A percentile compares a stretch with the other conserved stretches of the same genome.
These are phyloP conservation scores for Epinephelus lanceolatus DNA, from an alignment of 2,113 vertebrate genomes.

Conservation along the genomic window DNA sequence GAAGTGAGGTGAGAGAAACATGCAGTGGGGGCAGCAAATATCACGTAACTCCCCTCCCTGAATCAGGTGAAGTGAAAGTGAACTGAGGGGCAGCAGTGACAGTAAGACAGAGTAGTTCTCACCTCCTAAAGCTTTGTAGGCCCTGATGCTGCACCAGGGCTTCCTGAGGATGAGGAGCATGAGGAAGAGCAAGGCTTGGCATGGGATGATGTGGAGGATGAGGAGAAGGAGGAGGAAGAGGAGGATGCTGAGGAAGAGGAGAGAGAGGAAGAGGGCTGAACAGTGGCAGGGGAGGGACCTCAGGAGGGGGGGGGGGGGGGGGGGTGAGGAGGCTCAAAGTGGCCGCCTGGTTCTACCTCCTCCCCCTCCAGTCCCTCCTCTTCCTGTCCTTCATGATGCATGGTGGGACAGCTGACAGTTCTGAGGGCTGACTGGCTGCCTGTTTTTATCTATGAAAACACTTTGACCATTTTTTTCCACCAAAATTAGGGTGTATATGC, in stretches of 20 bases:
- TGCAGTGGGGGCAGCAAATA: slow-evolving; percentile 42
- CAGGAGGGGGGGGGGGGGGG: slow-evolving; percentile 70
- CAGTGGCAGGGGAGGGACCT: slow-evolving; percentile 60
- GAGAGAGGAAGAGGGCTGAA: slow-evolving; percentile 58
- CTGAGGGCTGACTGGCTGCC: slow-evolving; percentile 72
- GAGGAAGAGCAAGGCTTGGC: slow-evolving; percentile 67
- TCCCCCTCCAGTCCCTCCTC: slow-evolving; percentile 66
- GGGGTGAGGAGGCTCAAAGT: slow-evolving; percentile 65
- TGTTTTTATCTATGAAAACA: slow-evolving; percentile 76
- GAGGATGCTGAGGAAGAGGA: slow-evolving; percentile 60
- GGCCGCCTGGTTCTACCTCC: slow-evolving; percentile 71
- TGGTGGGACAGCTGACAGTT: slow-evolving; percentile 60
- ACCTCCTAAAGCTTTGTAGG: slow-evolving; percentile 68
- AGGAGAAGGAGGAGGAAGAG: slow-evolving; percentile 61
- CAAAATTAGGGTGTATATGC: no score
- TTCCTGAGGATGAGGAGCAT: slow-evolving; percentile 72
- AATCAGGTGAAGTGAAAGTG: slow-evolving; percentile 20
- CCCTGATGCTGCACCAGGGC: slow-evolving; percentile 62
- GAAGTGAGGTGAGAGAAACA: neutral
- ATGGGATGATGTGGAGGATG: slow-evolving; percentile 70
- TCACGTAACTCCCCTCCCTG: neutral
- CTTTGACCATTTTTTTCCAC: neutral
- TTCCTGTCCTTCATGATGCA: slow-evolving; percentile 58
- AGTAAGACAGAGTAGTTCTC: slow-evolving; percentile 56
- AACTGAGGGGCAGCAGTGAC: slow-evolving; percentile 27